Evolutionary conservation across 2,113 vertebrate genomes (phyloP).

Genomic region (Triplophysa tibetana): DNA sequence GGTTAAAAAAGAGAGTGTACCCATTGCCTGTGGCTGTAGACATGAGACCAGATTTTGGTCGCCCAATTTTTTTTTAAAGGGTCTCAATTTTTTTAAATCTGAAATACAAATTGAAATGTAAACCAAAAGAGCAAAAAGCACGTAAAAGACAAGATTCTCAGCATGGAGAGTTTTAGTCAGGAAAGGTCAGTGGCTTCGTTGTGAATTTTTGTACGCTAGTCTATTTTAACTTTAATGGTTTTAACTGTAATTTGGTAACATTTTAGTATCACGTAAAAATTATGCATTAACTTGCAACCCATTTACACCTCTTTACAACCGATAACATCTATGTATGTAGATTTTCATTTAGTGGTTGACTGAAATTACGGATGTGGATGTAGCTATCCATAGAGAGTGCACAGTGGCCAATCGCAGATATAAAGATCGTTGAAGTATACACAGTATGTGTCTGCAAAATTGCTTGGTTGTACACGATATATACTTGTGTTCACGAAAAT

Average conservation of each 20-base stretch:
- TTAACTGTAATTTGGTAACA: too few species aligned
- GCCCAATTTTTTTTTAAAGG: constrained; percentile 19
- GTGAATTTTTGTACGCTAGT: constrained; percentile 40
- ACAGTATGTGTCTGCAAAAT: too few species aligned
- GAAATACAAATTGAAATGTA: constrained; percentile 54
- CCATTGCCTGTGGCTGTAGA: constrained; percentile 73
- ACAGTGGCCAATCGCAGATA: too few species aligned
- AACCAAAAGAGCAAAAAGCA: constrained; percentile 60
- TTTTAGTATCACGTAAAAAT: neutral
- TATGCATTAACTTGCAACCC: too few species aligned
- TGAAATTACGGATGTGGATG: too few species aligned
- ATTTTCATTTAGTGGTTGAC: too few species aligned
- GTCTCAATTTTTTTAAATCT: constrained; percentile 56
- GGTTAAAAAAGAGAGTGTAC: constrained; percentile 75
- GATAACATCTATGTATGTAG: too few species aligned
- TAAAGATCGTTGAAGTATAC: too few species aligned
- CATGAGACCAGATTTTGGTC: constrained; percentile 69
- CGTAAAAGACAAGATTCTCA: constrained; percentile 49
- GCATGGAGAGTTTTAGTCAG: constrained; percentile 67
- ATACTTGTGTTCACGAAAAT: too few species aligned
- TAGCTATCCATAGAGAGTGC: too few species aligned
- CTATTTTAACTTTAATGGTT: constrained; percentile 12
- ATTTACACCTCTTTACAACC: too few species aligned
- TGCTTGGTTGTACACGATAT: too few species aligned
- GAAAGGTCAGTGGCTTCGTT: constrained; percentile 72